These are phyloP conservation scores for Drosophila borborema DNA, from an alignment of 2,888 invertebrate genomes.

Conservation along the genomic window DNA sequence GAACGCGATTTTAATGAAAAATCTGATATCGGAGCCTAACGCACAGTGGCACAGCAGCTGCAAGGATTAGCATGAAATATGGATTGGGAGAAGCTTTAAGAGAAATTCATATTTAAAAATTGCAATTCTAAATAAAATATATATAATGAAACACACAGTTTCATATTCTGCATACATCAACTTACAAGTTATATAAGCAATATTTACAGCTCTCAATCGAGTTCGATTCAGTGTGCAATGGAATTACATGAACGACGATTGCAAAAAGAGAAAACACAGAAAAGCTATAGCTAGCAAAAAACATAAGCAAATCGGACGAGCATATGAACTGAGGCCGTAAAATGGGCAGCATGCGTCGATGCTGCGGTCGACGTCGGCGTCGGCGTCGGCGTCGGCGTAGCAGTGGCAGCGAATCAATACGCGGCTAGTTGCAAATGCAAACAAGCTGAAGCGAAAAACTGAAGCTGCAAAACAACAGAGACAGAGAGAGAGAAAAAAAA, in stretches of 20 bases:
- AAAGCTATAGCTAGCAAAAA: constrained; percentile 27
- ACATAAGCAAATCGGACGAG: constrained; percentile 30
- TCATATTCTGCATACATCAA: not conserved
- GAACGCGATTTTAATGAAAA: constrained; percentile 55
- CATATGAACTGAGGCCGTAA: constrained; percentile 51
- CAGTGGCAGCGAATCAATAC: constrained; percentile 69
- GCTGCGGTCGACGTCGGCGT: constrained; percentile 20
- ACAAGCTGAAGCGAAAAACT: constrained; percentile 38
- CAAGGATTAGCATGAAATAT: not conserved
- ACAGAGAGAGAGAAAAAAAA: not conserved
- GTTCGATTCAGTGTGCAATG: constrained; percentile 9
- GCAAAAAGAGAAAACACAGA: constrained; percentile 16
- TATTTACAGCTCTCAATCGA: not conserved
- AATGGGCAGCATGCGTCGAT: constrained; percentile 66
- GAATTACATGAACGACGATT: constrained; percentile 37
- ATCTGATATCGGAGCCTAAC: constrained; percentile 8
- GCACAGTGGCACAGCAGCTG: constrained; percentile 23
- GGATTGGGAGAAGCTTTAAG: not conserved
- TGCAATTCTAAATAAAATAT: not conserved
- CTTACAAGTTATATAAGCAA: not conserved
- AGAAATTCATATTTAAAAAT: too few relatives aligned
- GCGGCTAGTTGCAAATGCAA: constrained; percentile 53
- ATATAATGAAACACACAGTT: not conserved
- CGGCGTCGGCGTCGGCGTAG: constrained; percentile 10
- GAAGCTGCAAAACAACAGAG: constrained; percentile 13